phyloP scores from a whole-genome alignment of 1,140 invertebrate species.

The Rhynchophorus ferrugineus region DNA sequence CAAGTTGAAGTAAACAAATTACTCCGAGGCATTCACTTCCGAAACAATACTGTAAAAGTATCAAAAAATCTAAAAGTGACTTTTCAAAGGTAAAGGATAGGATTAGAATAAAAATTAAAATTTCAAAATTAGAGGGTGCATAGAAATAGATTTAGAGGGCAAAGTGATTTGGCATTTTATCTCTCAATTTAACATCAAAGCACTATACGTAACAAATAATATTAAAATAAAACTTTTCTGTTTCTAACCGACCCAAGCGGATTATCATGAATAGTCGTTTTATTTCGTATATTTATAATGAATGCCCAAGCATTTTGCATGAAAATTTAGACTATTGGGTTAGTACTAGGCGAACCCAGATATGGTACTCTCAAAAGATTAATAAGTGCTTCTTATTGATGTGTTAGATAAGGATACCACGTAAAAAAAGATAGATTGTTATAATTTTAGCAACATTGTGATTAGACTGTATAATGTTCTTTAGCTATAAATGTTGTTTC shows the following conservation, averaged over 20 bases:
- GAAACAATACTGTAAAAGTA: constrained; percentile 8
- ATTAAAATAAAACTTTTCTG: no score
- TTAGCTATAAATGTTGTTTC: constrained; percentile 37
- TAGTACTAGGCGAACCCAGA: constrained; percentile 10
- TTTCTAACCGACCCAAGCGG: no score
- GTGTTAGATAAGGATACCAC: constrained; percentile 42
- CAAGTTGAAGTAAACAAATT: constrained; percentile 4
- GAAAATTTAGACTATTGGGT: constrained; percentile 4
- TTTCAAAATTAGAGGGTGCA: constrained; percentile 26
- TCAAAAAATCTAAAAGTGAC: constrained; percentile 12
- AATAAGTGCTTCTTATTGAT: constrained; percentile 45
- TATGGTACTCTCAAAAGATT: constrained; percentile 41
- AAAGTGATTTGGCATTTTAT: constrained; percentile 12
- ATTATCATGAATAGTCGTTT: no score
- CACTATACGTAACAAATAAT: no score
- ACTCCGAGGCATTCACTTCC: no score
- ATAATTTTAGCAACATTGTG: constrained; percentile 41
- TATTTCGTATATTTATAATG: neutral
- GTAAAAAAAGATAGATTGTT: constrained; percentile 39
- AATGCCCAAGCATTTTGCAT: neutral
- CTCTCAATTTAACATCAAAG: no score
- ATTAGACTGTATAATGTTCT: constrained; percentile 39
- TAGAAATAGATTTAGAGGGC: constrained; percentile 25
- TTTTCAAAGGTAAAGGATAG: constrained; percentile 20
- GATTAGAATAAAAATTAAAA: constrained; percentile 22